Evolutionary conservation across 2,113 vertebrate genomes (phyloP).

Genomic region (Anolis sagrei): DNA sequence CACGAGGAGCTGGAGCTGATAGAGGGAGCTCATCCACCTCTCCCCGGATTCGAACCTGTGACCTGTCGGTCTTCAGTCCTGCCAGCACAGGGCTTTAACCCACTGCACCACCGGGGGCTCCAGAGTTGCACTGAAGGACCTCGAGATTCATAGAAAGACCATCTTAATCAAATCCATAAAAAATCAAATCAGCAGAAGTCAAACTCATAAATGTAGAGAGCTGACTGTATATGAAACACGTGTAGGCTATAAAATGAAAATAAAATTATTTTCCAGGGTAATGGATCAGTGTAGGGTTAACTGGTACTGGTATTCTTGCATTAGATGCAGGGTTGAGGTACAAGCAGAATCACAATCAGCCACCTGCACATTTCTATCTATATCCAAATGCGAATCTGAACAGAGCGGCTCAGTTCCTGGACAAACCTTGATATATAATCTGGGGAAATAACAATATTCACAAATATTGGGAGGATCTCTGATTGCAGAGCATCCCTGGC

Average conservation of each 20-base stretch:
- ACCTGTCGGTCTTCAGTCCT: too few species aligned
- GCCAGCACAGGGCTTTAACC: too few species aligned
- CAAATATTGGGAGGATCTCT: slow-evolving; percentile 22
- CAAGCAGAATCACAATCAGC: slow-evolving; percentile 45
- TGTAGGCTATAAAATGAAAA: neutral
- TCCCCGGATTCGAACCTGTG: too few species aligned
- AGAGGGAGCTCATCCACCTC: too few species aligned
- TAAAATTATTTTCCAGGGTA: neutral
- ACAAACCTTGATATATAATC: slow-evolving; percentile 24
- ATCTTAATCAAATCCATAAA: too few species aligned
- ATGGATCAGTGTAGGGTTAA: neutral
- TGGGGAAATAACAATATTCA: slow-evolving; percentile 34
- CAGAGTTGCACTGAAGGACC: too few species aligned
- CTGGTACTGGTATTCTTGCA: neutral
- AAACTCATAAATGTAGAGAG: too few species aligned
- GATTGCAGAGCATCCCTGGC: slow-evolving; percentile 11
- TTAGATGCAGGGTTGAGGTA: neutral
- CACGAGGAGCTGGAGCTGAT: too few species aligned
- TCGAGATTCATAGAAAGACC: too few species aligned
- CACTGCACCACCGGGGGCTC: too few species aligned
- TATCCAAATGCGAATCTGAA: slow-evolving; percentile 51
- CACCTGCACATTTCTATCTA: slow-evolving; percentile 54
- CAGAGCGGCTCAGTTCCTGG: slow-evolving; percentile 16
- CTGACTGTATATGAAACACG: too few species aligned
- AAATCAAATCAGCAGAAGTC: too few species aligned